These are phyloP conservation scores for Drosophila tropicalis DNA, from an alignment of 1,140 invertebrate genomes.

Conservation along the genomic window DNA sequence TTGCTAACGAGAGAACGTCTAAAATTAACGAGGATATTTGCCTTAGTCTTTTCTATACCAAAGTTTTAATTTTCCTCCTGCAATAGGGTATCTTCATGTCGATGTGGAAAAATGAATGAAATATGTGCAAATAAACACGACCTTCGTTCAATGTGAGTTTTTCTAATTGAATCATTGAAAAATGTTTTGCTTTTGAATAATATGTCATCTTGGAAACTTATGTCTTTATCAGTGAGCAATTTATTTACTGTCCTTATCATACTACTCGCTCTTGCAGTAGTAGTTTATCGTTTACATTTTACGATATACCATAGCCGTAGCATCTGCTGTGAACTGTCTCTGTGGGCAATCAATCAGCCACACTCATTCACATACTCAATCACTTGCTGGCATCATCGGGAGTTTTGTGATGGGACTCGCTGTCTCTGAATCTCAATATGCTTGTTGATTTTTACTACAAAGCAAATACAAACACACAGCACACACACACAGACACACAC, in stretches of 20 bases:
- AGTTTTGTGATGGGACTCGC: constrained; percentile 20
- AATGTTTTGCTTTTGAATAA: neutral
- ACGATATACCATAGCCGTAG: constrained; percentile 1
- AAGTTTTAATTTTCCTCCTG: no score
- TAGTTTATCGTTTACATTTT: constrained; percentile 14
- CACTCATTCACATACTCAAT: constrained; percentile 12
- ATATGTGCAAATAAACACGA: neutral
- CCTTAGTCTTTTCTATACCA: no score
- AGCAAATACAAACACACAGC: constrained; percentile 52
- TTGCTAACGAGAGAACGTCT: no score
- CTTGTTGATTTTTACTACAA: constrained; percentile 71
- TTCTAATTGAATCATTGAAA: constrained; percentile 1
- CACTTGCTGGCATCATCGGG: constrained; percentile 27
- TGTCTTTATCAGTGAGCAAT: constrained; percentile 3
- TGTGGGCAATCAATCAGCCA: constrained; percentile 15
- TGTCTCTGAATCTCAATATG: constrained; percentile 25
- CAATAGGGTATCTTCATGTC: no score
- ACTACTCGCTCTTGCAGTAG: neutral
- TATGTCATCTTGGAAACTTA: neutral
- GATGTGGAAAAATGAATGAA: no score
- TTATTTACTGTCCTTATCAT: constrained; percentile 15
- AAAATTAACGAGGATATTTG: no score
- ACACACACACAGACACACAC: constrained; percentile 1
- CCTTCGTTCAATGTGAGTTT: neutral
- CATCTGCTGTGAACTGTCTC: constrained; percentile 9